Base-by-base conservation (phyloP, 2,888 invertebrate genomes). In the Perizoma affinitatum region DNA sequence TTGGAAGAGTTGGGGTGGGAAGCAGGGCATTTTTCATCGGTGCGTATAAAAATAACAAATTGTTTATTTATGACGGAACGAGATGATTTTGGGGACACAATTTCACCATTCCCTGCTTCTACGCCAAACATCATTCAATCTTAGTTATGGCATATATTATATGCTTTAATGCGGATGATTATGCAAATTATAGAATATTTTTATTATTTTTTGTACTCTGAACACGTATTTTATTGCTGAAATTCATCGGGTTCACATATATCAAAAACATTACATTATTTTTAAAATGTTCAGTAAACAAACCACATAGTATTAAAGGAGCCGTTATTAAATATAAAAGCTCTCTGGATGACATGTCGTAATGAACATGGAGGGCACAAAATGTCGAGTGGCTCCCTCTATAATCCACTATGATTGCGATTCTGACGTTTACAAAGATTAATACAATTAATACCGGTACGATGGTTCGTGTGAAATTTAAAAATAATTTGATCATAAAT, bases 1-100 rank as follows among this genome's bases (percentile, higher is more conserved):
- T 63, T 63, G 58, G 58, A 63, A 55, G 63, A 63, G 58, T 59
- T 63, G 58, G 63, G 61, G 55, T 47, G 60, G 58, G 63, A 63
- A 63, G 58, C 51, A 45, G 52, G 36, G 42, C 58, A 49, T 58
- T 56, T 11, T 42, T 58, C 62, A 59, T 54, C 47, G 9, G 35
- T 8, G 4, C 44, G 45, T 46, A 54, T 53, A 43, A 54, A 43
- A 49, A 51, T 60, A 49, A 40, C 38, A 9, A 51, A 52, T 61
- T 49, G 40, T 57, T 49, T 63, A 48, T 58, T 63, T 51, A 41
- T 11, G 54, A 41, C 5, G 36, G 46, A 33, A 22, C 1, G 22
- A 22, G 22, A 1, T 22, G 22, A 22, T 40, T 45, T 10, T 45
- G n/a, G 10, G 36, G 5, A 38, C 7, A 38, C 4, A 49, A 41